A percentile compares a stretch with the other conserved stretches of the same genome.
These are phyloP conservation scores for Rambutsinella grinnellia DNA, from an alignment of 2,888 invertebrate genomes.

Conservation along the genomic window DNA sequence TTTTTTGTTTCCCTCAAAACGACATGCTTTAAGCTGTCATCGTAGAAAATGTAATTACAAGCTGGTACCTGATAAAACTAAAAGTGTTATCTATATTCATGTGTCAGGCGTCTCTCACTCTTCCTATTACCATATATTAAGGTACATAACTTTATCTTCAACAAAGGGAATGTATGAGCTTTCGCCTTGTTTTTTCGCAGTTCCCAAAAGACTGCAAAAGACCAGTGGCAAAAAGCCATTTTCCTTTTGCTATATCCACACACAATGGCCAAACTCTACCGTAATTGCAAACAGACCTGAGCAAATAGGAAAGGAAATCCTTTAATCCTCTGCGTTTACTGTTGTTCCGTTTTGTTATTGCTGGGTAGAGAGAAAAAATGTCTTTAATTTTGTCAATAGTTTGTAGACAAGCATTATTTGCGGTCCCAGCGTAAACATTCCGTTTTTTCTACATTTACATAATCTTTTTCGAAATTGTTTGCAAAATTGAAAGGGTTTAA, in stretches of 20 bases:
- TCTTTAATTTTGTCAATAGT: background rate
- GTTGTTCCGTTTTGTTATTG: constrained; percentile 1
- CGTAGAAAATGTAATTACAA: constrained; percentile 41
- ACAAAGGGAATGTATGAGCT: too few species aligned
- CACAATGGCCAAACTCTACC: too few species aligned
- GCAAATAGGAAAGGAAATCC: constrained; percentile 33
- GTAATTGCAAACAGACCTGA: constrained; percentile 44
- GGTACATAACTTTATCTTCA: too few species aligned
- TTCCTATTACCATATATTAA: too few species aligned
- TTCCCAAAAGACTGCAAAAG: constrained; percentile 39
- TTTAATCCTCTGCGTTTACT: constrained; percentile 42
- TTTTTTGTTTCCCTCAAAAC: background rate
- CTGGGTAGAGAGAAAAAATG: background rate
- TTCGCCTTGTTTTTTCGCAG: too few species aligned
- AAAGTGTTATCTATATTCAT: constrained; percentile 10
- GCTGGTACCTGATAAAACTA: background rate
- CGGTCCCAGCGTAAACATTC: background rate
- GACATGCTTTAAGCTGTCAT: background rate
- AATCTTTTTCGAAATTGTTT: too few species aligned
- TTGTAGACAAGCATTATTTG: too few species aligned
- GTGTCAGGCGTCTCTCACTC: too few species aligned
- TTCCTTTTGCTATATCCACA: constrained; percentile 16
- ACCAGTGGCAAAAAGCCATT: constrained; percentile 9
- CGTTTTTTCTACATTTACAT: background rate
- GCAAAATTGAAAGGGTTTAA: too few species aligned